Evolutionary conservation across 1,140 invertebrate species (phyloP).

Genomic region (Drosophila erecta): DNA sequence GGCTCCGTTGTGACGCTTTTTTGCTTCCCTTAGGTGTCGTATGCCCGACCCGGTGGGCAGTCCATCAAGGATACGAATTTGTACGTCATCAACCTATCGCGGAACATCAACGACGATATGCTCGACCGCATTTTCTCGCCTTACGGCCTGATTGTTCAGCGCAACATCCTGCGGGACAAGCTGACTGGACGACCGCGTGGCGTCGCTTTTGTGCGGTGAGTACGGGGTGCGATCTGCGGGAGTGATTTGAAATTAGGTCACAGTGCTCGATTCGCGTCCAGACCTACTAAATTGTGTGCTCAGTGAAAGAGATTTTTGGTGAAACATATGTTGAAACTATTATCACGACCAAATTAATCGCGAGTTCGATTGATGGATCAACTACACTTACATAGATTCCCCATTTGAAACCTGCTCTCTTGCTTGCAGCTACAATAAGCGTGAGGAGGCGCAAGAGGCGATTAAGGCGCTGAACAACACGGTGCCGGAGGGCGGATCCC

Average conservation of each 20-base stretch:
- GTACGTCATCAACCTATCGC: constrained; percentile 96
- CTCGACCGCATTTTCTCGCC: constrained; percentile 93
- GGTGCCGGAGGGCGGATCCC: constrained; percentile 92
- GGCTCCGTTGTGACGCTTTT: neutral
- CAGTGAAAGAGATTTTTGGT: too few species aligned
- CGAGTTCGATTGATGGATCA: too few species aligned
- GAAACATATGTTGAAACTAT: too few species aligned
- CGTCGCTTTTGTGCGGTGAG: constrained; percentile 95
- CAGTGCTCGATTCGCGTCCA: neutral
- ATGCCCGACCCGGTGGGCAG: constrained; percentile 94
- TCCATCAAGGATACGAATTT: constrained; percentile 98
- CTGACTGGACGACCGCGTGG: constrained; percentile 93
- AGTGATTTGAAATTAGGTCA: neutral
- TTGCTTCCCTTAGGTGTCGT: constrained; percentile 90
- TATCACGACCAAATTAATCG: too few species aligned
- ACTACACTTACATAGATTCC: neutral
- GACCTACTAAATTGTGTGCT: neutral
- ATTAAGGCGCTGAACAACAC: constrained; percentile 94
- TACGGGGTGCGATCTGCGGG: neutral
- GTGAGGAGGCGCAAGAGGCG: constrained; percentile 94
- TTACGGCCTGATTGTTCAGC: constrained; percentile 95
- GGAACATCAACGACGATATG: constrained; percentile 92
- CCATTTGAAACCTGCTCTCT: neutral
- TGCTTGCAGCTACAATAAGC: constrained; percentile 89
- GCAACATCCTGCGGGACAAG: constrained; percentile 94